Base-by-base conservation (phyloP, 30 jellyfish, hydroid and myxozoan species). In the Pelagia noctiluca region DNA sequence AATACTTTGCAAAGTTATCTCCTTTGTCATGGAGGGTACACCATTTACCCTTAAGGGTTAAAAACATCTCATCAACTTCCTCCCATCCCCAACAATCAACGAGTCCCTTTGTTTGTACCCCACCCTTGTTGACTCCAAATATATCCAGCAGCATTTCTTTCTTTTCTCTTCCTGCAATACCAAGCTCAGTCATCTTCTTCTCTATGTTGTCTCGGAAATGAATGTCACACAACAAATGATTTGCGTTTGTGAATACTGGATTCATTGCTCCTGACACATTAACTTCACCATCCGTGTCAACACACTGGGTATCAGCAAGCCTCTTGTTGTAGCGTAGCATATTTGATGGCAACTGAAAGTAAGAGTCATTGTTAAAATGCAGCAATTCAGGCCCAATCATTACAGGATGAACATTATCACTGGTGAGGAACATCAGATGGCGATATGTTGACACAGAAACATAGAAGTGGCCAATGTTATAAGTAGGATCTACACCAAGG, bases 161-260 rank as follows among this genome's bases (percentile, higher is more conserved):
- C 57, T 72, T 72, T 31, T 19, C 52, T 16, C 22, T 28, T 36
- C 21, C 7, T 33, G 7, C 18, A 8, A 72, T 52, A 32, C 72
- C 22, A 19, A 72, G 85, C 73, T 72, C 85, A 13, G 72, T 26
- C 16, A 72, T 50, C 71, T 72, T 47, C 3, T 72, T 21, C 7
- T 13, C 19, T 4, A 80, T 16, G 75, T 80, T 80, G 75, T 80
- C 91, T 46, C 61, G 48, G 78, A 80, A 21, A 25, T 80, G 91
- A 22, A 80, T 80, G 26, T 47, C 75, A 31, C 91, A 68, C 57
- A 80, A n/a, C 34, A 80, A 62, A 48, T 80, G 91, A 24, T 57
- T 50, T 19, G 91, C 85, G 16, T 63, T 77, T 36, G 72, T 34
- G 61, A 80, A 80, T 10, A 35, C 54, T n/a, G 86, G 16, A 30